Percentiles rank a stretch among this genome's conserved stretches.
These are phyloP conservation scores for Nothobranchius kuhntae DNA, from an alignment of 2,113 vertebrate genomes.

Conservation along the genomic window DNA sequence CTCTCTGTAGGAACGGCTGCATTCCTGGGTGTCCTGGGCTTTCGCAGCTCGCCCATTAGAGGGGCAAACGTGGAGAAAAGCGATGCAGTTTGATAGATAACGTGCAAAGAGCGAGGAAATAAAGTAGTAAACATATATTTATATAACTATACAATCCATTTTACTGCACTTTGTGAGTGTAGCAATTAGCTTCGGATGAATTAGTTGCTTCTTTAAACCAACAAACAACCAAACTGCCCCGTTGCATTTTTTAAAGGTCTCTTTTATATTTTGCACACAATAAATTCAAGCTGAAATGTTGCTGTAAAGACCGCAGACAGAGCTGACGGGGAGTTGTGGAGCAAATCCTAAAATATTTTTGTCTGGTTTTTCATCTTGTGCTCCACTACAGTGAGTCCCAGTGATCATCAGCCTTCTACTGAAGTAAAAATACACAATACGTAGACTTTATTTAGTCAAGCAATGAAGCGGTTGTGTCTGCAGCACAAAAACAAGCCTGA, in stretches of 20 bases:
- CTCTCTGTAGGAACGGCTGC: constrained; percentile 14
- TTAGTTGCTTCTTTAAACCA: background rate
- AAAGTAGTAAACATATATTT: background rate
- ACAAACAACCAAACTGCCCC: background rate
- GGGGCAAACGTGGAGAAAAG: constrained; percentile 30
- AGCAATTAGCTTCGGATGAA: background rate
- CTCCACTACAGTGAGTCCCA: no score
- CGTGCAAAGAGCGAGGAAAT: constrained; percentile 24
- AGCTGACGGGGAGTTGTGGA: no score
- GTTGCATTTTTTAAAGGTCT: no score
- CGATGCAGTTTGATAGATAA: constrained; percentile 27
- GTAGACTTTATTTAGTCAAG: no score
- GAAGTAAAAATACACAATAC: no score
- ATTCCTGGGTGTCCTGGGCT: constrained; percentile 43
- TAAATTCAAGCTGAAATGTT: background rate
- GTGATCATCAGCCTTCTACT: no score
- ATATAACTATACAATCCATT: background rate
- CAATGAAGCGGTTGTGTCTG: no score
- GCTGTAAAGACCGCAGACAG: no score
- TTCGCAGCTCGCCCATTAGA: constrained; percentile 46
- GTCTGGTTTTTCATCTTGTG: no score
- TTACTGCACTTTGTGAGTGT: background rate
- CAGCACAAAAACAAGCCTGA: no score
- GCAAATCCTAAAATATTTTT: no score
- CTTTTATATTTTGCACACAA: background rate